Evolutionary conservation across 2,797 vertebrate genomes (phyloP).

Genomic region (Sebastes nivosus): DNA sequence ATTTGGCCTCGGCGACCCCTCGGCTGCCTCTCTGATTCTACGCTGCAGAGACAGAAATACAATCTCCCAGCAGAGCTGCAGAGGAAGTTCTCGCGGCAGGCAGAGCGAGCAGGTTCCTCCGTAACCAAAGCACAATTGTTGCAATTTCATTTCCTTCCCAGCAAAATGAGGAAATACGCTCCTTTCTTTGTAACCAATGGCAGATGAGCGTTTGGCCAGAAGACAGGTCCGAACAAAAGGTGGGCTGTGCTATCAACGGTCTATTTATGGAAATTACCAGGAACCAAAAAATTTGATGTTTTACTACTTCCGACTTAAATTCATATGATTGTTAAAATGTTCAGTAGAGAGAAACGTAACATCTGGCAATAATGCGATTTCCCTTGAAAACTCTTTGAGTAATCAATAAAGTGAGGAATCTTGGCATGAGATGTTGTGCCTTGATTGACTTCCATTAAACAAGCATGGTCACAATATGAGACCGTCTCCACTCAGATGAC

Average conservation of each 20-base stretch:
- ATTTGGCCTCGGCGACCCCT: conserved; percentile 39
- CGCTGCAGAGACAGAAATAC: conserved; percentile 59
- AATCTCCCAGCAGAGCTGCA: conserved; percentile 62
- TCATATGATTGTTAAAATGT: not conserved
- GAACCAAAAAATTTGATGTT: conserved; percentile 14
- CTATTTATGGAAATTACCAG: conserved; percentile 27
- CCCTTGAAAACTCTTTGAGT: conserved; percentile 32
- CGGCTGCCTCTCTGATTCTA: conserved; percentile 30
- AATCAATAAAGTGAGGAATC: conserved; percentile 56
- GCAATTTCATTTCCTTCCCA: conserved; percentile 72
- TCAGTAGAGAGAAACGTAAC: conserved; percentile 1
- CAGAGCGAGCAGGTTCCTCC: conserved; percentile 63
- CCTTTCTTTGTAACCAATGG: conserved; percentile 45
- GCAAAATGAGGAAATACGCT: conserved; percentile 68
- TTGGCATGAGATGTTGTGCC: not conserved
- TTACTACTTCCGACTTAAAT: conserved; percentile 10
- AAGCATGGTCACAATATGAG: conserved; percentile 44
- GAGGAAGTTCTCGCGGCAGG: conserved; percentile 74
- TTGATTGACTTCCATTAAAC: conserved; percentile 57
- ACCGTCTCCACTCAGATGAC: conserved; percentile 70
- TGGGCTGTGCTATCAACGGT: conserved; percentile 18
- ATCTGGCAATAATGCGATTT: conserved; percentile 44
- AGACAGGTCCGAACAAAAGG: conserved; percentile 15
- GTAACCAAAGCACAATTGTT: conserved; percentile 74
- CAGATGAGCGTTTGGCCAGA: conserved; percentile 52